Evolutionary conservation across 2,888 invertebrate species (phyloP).

Genomic region (Dasysyrphus tricinctus): DNA sequence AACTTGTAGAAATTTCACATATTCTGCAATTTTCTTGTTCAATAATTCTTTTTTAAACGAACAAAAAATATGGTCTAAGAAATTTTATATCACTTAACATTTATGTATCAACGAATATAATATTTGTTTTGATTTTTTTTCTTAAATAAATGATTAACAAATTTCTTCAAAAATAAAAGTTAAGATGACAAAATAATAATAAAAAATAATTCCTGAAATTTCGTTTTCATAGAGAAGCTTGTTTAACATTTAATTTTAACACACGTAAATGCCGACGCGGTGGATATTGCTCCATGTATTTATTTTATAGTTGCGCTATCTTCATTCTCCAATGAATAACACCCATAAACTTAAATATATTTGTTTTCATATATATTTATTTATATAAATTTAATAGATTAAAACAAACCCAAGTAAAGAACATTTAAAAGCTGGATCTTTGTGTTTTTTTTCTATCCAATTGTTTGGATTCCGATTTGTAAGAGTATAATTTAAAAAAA

Average conservation of each 20-base stretch:
- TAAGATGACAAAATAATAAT: background rate
- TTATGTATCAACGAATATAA: conserved; percentile 20
- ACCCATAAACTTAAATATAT: conserved; percentile 14
- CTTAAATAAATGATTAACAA: conserved; percentile 11
- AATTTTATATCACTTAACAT: conserved; percentile 22
- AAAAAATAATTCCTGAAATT: background rate
- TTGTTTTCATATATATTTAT: conserved; percentile 21
- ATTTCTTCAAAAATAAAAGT: background rate
- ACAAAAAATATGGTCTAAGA: conserved; percentile 5
- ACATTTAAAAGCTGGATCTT: conserved; percentile 7
- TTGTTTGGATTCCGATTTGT: conserved; percentile 31
- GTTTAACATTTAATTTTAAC: background rate
- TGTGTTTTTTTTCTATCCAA: background rate
- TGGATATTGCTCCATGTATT: conserved; percentile 29
- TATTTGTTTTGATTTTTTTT: background rate
- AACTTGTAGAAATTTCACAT: conserved; percentile 57
- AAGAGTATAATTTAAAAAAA: conserved; percentile 49
- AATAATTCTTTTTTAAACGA: conserved; percentile 11
- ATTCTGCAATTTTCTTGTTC: conserved; percentile 25
- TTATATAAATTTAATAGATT: conserved; percentile 46
- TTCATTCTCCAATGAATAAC: conserved; percentile 35
- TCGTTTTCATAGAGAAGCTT: conserved; percentile 6
- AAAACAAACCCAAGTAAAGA: conserved; percentile 25
- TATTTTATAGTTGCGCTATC: background rate
- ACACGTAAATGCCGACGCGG: conserved; percentile 47